Conservation (phyloP, 64 coral and sea anemone species). For the Dendrophyllia cribrosa region DNA sequence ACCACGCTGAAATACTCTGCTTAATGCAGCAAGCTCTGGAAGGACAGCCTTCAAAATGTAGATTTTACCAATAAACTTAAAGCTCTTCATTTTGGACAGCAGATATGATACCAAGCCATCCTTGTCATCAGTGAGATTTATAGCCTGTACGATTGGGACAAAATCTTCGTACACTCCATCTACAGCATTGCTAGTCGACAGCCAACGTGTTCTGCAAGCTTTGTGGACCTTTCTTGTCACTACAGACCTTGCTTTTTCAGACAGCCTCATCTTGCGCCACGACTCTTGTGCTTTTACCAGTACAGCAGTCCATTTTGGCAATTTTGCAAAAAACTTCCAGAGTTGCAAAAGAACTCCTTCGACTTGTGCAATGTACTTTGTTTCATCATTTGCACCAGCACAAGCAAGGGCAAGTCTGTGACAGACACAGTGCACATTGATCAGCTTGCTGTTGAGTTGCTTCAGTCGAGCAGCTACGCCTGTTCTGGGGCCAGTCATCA, state of each 20-base stretch:
- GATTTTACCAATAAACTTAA: slow-evolving; percentile 65
- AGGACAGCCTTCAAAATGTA: slow-evolving; percentile 70
- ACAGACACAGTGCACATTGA: slow-evolving; percentile 78
- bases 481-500: slow-evolving; percentile 72
- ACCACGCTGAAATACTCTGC: slow-evolving; percentile 63
- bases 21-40: slow-evolving; percentile 46
- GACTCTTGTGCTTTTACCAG: slow-evolving; percentile 56
- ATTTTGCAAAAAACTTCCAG: slow-evolving; percentile 71
- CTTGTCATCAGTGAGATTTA: slow-evolving; percentile 27
- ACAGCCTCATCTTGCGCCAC: slow-evolving; percentile 33
- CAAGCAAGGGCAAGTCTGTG: slow-evolving; percentile 80
- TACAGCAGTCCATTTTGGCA: slow-evolving; percentile 24
- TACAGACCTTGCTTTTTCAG: slow-evolving; percentile 43
- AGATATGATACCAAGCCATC: slow-evolving; percentile 11
- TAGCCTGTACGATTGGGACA: slow-evolving; percentile 64
- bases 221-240: slow-evolving; percentile 44
- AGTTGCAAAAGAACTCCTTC: slow-evolving; percentile 69
- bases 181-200: slow-evolving; percentile 69
- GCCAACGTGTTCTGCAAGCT: slow-evolving; percentile 79
- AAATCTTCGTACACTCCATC: slow-evolving; percentile 76
- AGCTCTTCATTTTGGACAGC: slow-evolving; percentile 37
- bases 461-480: slow-evolving; percentile 62
- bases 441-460: slow-evolving; percentile 30
- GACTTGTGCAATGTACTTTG: slow-evolving; percentile 49
- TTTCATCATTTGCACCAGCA: slow-evolving; percentile 61